Conservation (phyloP, 2,113 vertebrate genomes). For the Andinoacara biseriatus region DNA sequence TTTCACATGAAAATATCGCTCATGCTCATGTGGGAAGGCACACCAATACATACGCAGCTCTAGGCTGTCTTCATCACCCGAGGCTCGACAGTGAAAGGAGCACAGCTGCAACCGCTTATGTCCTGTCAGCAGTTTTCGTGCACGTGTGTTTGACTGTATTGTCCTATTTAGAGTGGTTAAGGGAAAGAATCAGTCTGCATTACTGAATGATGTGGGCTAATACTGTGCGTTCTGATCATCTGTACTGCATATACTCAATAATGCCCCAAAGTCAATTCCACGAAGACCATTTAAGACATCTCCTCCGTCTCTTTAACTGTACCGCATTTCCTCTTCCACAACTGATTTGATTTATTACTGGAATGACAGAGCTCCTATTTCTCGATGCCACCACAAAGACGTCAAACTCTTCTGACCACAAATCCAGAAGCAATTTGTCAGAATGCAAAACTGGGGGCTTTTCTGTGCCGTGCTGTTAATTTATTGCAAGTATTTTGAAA, state of each 20-base stretch:
- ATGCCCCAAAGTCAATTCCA: too few relatives aligned
- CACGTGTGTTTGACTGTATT: not conserved
- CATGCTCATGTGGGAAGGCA: not conserved
- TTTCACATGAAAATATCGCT: constrained; percentile 14
- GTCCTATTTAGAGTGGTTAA: constrained; percentile 34
- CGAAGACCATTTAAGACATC: too few relatives aligned
- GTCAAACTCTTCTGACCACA: constrained; percentile 18
- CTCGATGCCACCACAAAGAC: constrained; percentile 19
- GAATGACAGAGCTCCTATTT: constrained; percentile 4
- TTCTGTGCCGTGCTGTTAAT: not conserved
- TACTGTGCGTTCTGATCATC: not conserved
- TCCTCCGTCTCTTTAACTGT: not conserved
- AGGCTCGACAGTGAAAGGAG: constrained; percentile 39
- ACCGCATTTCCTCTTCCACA: not conserved
- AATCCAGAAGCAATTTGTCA: not conserved
- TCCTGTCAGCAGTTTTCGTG: constrained; percentile 52
- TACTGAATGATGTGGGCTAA: not conserved
- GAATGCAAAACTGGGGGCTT: not conserved
- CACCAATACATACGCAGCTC: constrained; percentile 15
- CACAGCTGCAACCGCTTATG: constrained; percentile 49
- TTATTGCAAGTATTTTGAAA: not conserved
- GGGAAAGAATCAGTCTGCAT: not conserved
- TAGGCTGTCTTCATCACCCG: constrained; percentile 41
- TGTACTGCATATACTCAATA: not conserved
- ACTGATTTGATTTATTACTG: constrained; percentile 30